Conservation (phyloP, 2,888 invertebrate species). For the Dasypogon diadema region DNA sequence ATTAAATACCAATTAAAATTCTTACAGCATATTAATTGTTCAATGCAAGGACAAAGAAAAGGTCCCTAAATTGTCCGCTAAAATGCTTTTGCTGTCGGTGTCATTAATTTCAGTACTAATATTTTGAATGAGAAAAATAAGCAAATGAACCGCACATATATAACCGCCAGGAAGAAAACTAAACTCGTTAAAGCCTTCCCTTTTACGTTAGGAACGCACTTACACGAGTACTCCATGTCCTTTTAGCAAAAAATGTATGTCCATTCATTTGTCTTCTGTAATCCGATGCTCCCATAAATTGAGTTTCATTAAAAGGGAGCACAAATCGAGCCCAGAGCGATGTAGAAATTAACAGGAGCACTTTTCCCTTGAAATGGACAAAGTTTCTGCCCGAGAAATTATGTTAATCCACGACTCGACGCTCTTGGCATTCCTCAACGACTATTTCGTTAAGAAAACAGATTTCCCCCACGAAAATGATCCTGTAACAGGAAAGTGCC, state of each 20-base stretch:
- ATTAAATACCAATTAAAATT: too few relatives aligned
- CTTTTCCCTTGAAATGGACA: conserved; percentile 31
- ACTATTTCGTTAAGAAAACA: conserved; percentile 55
- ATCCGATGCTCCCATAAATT: conserved; percentile 11
- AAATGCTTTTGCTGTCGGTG: too few relatives aligned
- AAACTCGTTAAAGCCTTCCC: too few relatives aligned
- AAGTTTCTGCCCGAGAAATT: conserved; percentile 45
- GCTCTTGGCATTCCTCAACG: conserved; percentile 51
- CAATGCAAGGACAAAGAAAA: too few relatives aligned
- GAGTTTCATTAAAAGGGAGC: conserved; percentile 33
- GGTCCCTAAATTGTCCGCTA: too few relatives aligned
- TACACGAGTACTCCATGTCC: too few relatives aligned
- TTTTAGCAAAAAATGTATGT: not conserved
- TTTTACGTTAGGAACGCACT: too few relatives aligned
- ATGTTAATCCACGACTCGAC: conserved; percentile 52
- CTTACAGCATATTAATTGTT: too few relatives aligned
- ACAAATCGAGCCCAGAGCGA: conserved; percentile 6
- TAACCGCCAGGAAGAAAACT: too few relatives aligned
- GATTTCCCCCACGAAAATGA: conserved; percentile 52
- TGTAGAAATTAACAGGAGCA: conserved; percentile 39
- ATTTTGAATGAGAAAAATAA: too few relatives aligned
- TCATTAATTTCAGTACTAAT: too few relatives aligned
- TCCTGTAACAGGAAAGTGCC: conserved; percentile 47
- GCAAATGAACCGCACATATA: too few relatives aligned
- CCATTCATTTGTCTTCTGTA: conserved; percentile 29